These are phyloP conservation scores for Anaspis maculata DNA, from an alignment of 2,888 invertebrate species.

Conservation along the genomic window DNA sequence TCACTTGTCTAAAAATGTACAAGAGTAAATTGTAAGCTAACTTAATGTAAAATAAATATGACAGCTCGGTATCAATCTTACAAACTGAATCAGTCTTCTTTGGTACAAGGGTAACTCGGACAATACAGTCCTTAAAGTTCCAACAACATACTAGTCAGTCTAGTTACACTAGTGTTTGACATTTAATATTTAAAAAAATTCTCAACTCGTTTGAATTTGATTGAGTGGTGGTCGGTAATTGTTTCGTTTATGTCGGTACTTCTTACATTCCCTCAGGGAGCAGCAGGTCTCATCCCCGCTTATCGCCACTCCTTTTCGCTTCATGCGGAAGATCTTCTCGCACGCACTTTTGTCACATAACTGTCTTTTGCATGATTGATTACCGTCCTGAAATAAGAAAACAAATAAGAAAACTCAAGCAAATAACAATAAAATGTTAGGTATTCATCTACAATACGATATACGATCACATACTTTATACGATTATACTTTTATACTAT, in stretches of 20 bases:
- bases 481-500: too few relatives aligned
- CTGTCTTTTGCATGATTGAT: slow-evolving; percentile 70
- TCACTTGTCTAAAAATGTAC: too few relatives aligned
- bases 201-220: slow-evolving; percentile 11
- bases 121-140: slow-evolving; percentile 14
- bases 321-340: slow-evolving; percentile 45
- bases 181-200: neutral
- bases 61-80: too few relatives aligned
- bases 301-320: slow-evolving; percentile 18
- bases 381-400: slow-evolving; percentile 75
- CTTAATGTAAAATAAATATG: too few relatives aligned
- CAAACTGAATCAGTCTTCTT: slow-evolving; percentile 56
- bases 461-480: too few relatives aligned
- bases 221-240: slow-evolving; percentile 13
- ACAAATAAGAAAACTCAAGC: too few relatives aligned
- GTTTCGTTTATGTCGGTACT: slow-evolving; percentile 27
- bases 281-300: slow-evolving; percentile 36
- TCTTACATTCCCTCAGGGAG: slow-evolving; percentile 35
- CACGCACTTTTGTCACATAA: slow-evolving; percentile 70
- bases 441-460: too few relatives aligned
- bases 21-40: too few relatives aligned
- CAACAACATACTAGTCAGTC: slow-evolving; percentile 6
- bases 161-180: slow-evolving; percentile 18
- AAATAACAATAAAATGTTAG: neutral
- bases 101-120: slow-evolving; percentile 48